phyloP scores from a whole-genome alignment of 2,113 vertebrate genomes.

The Cyphomyrus plagiostoma region DNA sequence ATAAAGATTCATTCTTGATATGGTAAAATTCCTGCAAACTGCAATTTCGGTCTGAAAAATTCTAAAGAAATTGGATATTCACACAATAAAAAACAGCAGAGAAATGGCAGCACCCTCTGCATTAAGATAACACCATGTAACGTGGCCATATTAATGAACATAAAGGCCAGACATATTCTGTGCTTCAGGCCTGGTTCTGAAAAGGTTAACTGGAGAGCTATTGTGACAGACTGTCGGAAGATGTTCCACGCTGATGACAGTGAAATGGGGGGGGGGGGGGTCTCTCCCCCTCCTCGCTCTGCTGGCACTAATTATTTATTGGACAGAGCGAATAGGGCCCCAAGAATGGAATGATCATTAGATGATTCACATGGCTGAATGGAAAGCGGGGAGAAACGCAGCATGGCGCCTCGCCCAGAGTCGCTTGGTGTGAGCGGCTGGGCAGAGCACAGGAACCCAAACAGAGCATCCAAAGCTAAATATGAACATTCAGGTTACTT shows the following conservation, averaged over 20 bases:
- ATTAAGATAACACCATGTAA: neutral
- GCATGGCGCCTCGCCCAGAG: neutral
- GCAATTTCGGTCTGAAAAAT: neutral
- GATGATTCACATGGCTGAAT: neutral
- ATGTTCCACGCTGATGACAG: neutral
- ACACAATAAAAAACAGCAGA: neutral
- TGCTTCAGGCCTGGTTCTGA: neutral
- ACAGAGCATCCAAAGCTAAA: neutral
- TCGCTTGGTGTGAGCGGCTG: neutral
- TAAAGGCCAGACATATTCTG: neutral
- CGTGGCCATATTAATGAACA: neutral
- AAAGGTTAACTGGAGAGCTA: slow-evolving; percentile 1
- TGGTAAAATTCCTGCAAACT: neutral
- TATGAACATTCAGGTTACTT: neutral
- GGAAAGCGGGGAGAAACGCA: neutral
- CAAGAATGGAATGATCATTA: neutral
- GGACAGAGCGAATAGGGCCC: neutral
- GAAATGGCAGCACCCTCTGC: neutral
- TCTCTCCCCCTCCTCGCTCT: neutral
- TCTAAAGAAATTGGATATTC: neutral
- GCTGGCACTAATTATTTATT: neutral
- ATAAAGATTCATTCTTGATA: too few species aligned
- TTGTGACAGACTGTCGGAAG: neutral
- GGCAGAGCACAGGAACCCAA: neutral
- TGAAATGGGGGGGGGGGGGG: neutral